Conservation (phyloP, 2,113 vertebrate genomes). For the Dasyornis broadbenti region DNA sequence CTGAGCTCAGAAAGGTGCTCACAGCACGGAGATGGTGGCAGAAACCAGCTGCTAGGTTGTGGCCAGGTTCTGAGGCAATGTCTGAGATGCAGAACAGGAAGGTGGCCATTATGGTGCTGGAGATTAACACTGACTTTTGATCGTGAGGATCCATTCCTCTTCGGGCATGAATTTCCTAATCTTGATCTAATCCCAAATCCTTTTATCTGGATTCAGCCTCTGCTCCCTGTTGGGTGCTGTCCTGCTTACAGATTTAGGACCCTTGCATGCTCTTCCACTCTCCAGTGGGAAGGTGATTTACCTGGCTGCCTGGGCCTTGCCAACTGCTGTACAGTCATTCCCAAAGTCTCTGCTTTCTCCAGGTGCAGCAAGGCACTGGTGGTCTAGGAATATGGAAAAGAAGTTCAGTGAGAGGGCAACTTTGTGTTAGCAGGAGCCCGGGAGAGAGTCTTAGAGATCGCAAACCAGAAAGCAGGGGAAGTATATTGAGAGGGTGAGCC, state of each 20-base stretch:
- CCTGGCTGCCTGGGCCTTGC: neutral
- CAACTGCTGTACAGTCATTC: neutral
- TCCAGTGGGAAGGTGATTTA: neutral
- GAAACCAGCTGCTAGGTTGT: neutral
- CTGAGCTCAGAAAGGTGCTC: neutral
- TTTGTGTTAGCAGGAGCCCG: neutral
- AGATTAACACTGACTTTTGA: neutral
- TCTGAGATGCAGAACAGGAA: neutral
- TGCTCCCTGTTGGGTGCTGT: neutral
- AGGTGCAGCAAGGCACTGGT: neutral
- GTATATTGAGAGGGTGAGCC: neutral
- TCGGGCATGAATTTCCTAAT: neutral
- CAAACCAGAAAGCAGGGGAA: neutral
- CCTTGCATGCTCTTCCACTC: neutral
- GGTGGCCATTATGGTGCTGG: neutral
- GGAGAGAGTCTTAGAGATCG: neutral
- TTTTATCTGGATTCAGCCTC: neutral
- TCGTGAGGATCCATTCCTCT: neutral
- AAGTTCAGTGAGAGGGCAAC: neutral
- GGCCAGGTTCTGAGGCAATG: fast-evolving
- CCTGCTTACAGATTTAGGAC: neutral
- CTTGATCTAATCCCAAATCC: neutral
- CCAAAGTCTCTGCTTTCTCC: neutral
- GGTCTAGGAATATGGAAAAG: neutral
- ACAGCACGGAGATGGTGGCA: neutral